Evolutionary conservation across 2,888 invertebrate genomes (phyloP), one percentile per base, ranked within the genome.

Genomic region (Nectonema munidae): DNA sequence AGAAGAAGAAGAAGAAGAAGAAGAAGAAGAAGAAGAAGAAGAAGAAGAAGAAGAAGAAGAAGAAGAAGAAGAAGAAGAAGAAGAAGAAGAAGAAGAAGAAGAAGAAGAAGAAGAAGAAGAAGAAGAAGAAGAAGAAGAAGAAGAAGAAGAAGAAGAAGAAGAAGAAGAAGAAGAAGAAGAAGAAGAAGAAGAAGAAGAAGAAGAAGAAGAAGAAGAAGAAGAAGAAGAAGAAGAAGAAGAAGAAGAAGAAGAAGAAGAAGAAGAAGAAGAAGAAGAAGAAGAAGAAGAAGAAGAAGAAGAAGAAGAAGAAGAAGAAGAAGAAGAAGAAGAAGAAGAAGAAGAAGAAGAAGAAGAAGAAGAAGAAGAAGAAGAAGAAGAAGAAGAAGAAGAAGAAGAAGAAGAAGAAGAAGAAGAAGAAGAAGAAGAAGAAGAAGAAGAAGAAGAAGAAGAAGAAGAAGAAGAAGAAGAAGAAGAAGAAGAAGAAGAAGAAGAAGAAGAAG

Each of bases 1-100:
- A 25, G 25, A 25, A 25, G 25, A 25, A 25, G 25, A 25, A 25
- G 25, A 25, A 25, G 25, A 25, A 25, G 25, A 25, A 25, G 25
- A 25, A 25, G 25, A 25, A 25, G 25, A 25, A 25, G 25, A 25
- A 25, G 25, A 25, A 25, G 25, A 25, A 25, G 25, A 25, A 25
- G 25, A 25, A 25, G 25, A 25, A 25, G 25, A 25, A 25, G 25
- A 25, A 25, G 25, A 25, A 25, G 25, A 25, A 25, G 25, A 25
- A 25, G 25, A 25, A 25, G 25, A 25, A 25, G 25, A 25, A 25
- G 25, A 25, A 25, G 25, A 25, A 25, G 25, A 25, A 25, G 25
- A 25, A 25, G 25, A 25, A 25, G 25, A 25, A 25, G 25, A 25
- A 25, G 25, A 25, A 25, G 25, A 25, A 25, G 25, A 25, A 25